A percentile compares a stretch with the other conserved stretches of the same genome.
These are phyloP conservation scores for Theonella swinhoei DNA, from an alignment of 37 sponge, comb jelly and placozoan genomes.

Conservation along the genomic window DNA sequence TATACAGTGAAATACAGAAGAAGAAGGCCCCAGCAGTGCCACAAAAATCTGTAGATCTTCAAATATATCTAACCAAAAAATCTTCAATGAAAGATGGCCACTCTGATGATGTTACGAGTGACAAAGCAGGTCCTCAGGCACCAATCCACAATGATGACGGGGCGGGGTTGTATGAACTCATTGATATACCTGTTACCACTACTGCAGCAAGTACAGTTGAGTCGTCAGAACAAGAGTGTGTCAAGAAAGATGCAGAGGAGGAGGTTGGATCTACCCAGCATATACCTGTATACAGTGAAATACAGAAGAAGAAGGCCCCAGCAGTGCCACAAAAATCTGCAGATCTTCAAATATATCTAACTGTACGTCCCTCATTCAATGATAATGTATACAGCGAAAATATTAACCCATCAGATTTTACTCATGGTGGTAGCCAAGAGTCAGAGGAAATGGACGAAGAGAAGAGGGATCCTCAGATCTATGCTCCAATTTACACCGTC, in stretches of 20 bases:
- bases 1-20: no score
- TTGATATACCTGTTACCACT: no score
- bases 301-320: not conserved
- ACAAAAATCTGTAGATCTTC: not conserved
- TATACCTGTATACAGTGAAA: not conserved
- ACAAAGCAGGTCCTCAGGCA: no score
- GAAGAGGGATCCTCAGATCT: not conserved
- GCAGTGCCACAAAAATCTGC: not conserved
- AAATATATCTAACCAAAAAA: not conserved
- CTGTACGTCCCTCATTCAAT: not conserved
- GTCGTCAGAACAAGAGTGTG: no score
- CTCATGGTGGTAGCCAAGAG: no score
- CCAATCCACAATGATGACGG: no score
- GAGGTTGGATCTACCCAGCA: not conserved
- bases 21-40: not conserved
- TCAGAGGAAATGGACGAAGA: not conserved
- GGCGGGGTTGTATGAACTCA: no score
- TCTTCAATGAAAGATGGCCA: not conserved
- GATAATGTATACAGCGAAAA: constrained; percentile 42
- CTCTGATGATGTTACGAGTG: no score
- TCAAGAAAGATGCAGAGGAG: no score
- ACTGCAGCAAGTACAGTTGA: no score
- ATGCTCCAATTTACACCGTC: constrained; percentile 33
- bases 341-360: not conserved
- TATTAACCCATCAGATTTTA: constrained; percentile 24